phyloP scores from a whole-genome alignment of 1,140 invertebrate genomes.

The Eurosta solidaginis region DNA sequence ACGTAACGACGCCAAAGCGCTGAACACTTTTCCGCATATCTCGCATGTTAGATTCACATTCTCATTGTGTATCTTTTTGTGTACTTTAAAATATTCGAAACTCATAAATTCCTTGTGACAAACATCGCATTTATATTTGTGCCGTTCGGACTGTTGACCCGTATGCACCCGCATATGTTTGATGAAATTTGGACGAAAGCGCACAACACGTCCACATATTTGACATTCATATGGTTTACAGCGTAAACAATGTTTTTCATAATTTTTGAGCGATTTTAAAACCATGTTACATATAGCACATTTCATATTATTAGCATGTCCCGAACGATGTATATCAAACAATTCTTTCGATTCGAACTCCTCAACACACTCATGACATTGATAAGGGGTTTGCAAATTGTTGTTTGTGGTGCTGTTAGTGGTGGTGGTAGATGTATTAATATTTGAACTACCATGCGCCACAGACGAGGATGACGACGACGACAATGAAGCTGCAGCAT shows the following conservation, averaged over 20 bases:
- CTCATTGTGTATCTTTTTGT: conserved; percentile 59
- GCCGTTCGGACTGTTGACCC: conserved; percentile 55
- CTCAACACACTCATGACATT: conserved; percentile 55
- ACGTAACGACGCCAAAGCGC: conserved; percentile 53
- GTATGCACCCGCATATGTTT: conserved; percentile 59
- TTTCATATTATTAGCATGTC: conserved; percentile 58
- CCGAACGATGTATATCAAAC: conserved; percentile 55
- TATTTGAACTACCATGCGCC: not conserved
- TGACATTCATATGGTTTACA: conserved; percentile 60
- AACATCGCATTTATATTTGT: conserved; percentile 59
- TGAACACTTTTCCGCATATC: conserved; percentile 58
- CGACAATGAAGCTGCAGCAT: conserved; percentile 21
- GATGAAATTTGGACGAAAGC: conserved; percentile 56
- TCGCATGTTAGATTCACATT: conserved; percentile 58
- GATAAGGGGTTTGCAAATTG: conserved; percentile 44
- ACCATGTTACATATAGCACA: conserved; percentile 59
- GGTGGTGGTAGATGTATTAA: conserved; percentile 30
- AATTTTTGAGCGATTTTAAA: conserved; percentile 54
- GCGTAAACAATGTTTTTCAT: conserved; percentile 57
- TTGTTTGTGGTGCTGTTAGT: not conserved
- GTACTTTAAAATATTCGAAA: conserved; percentile 58
- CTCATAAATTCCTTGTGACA: conserved; percentile 60
- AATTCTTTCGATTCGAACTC: conserved; percentile 57
- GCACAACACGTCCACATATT: conserved; percentile 56
- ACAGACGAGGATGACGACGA: not conserved